Percentiles rank a stretch among this genome's conserved stretches.
phyloP scores from a whole-genome alignment of 37 sponge, comb jelly and placozoan genomes.

The Axinella damicornis region DNA sequence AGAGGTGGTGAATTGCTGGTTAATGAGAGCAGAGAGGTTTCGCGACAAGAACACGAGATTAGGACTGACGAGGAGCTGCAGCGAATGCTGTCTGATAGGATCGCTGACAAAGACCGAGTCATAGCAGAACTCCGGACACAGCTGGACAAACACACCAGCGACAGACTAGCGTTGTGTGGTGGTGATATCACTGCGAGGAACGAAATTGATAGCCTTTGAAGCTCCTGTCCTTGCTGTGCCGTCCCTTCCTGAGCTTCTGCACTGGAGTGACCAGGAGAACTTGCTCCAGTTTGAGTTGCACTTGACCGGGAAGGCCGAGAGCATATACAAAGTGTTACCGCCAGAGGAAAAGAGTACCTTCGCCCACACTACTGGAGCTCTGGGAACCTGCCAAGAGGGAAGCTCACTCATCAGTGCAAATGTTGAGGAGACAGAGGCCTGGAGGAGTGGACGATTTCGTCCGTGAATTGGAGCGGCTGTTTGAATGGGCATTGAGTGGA shows the following conservation, averaged over 20 bases:
- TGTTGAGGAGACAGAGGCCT: constrained; percentile 17
- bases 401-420: too few species aligned
- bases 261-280: constrained; percentile 32
- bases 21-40: too few species aligned
- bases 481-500: constrained; percentile 36
- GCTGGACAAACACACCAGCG: background rate
- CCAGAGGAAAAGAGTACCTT: background rate
- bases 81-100: background rate
- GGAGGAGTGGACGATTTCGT: constrained; percentile 14
- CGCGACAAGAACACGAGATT: background rate
- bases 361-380: background rate
- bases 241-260: constrained; percentile 3
- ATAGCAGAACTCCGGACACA: too few species aligned
- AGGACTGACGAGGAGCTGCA: background rate
- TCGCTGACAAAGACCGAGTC: background rate
- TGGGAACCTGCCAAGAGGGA: constrained; percentile 29
- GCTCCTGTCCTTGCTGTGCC: too few species aligned
- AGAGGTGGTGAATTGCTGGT: background rate
- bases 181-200: background rate
- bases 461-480: constrained; percentile 29
- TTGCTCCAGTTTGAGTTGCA: constrained; percentile 47
- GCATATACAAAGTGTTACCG: constrained; percentile 17
- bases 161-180: background rate
- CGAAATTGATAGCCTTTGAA: too few species aligned
- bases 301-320: constrained; percentile 12